phyloP scores from a whole-genome alignment of 2,113 vertebrate genomes.

The Cololabis saira region DNA sequence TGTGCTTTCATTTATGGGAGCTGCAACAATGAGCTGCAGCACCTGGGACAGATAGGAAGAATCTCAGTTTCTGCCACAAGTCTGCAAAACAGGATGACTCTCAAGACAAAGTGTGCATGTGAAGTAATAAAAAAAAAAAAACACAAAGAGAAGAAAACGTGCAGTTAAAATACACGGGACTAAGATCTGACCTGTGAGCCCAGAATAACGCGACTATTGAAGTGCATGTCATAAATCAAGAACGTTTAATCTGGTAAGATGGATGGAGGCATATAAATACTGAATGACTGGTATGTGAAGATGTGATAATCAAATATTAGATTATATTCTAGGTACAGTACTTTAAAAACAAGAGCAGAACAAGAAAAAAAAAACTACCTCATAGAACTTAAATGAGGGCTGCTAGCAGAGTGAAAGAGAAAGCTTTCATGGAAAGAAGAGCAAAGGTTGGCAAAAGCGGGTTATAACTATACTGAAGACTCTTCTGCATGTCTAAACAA shows the following conservation, averaged over 20 bases:
- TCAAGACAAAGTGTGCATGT: not conserved
- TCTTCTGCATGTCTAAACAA: slow-evolving; percentile 50
- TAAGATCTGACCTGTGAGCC: not conserved
- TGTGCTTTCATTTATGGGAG: slow-evolving; percentile 7
- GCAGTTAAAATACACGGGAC: not conserved
- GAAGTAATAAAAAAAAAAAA: not conserved
- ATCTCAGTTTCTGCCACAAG: slow-evolving; percentile 12
- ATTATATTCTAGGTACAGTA: no score
- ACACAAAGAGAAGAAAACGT: no score
- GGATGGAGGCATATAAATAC: no score
- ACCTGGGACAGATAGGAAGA: not conserved
- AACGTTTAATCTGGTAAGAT: no score
- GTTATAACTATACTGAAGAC: not conserved
- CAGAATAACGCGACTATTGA: not conserved
- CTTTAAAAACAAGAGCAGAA: slow-evolving; percentile 1
- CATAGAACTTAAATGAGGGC: slow-evolving; percentile 14
- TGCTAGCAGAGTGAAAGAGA: slow-evolving; percentile 20
- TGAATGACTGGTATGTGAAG: no score
- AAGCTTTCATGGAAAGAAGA: slow-evolving; percentile 19
- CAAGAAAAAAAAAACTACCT: slow-evolving; percentile 10
- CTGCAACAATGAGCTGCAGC: slow-evolving; percentile 2
- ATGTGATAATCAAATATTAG: no score
- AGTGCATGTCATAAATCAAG: no score
- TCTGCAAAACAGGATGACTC: slow-evolving; percentile 17
- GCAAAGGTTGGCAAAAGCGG: slow-evolving; percentile 45